phyloP scores from a whole-genome alignment of 2,113 vertebrate genomes.

The Recurvirostra avosetta region DNA sequence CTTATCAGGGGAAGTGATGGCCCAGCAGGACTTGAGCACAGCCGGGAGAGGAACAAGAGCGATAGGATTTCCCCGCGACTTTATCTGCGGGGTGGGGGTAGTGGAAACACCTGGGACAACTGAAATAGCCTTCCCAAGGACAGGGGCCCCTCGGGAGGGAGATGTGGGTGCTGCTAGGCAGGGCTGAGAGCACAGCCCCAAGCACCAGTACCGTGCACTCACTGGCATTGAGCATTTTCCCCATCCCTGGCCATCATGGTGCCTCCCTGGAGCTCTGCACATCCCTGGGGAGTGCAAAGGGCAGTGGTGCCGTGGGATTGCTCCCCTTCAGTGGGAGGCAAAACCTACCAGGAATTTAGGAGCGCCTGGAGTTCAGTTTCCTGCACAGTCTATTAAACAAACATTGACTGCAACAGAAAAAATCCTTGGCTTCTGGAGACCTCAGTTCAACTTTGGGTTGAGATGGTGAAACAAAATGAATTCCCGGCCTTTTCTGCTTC shows the following conservation, averaged over 20 bases:
- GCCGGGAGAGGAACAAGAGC: background rate
- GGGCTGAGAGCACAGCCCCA: background rate
- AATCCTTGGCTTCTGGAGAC: background rate
- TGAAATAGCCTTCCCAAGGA: background rate
- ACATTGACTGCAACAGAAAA: background rate
- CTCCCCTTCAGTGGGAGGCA: background rate
- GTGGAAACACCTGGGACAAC: background rate
- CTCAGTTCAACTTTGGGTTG: conserved; percentile 15
- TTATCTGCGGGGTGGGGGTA: background rate
- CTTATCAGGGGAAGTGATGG: background rate
- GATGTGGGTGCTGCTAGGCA: background rate
- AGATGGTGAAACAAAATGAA: background rate
- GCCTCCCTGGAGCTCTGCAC: background rate
- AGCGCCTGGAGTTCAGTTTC: background rate
- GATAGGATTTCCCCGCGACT: background rate
- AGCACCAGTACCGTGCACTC: fast-evolving
- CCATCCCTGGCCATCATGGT: fast-evolving
- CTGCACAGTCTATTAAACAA: background rate
- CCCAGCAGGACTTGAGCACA: background rate
- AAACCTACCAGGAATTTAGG: background rate
- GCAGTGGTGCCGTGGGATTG: background rate
- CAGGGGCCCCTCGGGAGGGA: fast-evolving
- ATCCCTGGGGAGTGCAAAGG: background rate
- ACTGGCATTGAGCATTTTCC: background rate
- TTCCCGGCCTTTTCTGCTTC: background rate